These are phyloP conservation scores for Eucriotettix oculatus DNA, from an alignment of 2,888 invertebrate genomes.

Conservation along the genomic window DNA sequence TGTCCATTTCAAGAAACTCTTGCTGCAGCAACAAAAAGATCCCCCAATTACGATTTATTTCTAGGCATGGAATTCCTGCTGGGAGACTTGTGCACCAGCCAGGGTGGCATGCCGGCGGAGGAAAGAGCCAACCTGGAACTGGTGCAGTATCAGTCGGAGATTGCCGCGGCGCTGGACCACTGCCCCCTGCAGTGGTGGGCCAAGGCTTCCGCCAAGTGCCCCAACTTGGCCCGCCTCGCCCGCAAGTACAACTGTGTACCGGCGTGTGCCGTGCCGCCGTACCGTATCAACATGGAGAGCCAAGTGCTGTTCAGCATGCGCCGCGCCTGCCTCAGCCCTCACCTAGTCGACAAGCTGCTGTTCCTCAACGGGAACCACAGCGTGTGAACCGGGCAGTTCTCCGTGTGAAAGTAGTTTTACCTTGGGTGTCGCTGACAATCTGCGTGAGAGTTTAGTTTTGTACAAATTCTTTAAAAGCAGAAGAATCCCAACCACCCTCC, in stretches of 20 bases:
- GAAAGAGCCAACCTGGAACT: conserved; percentile 29
- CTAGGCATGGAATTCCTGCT: conserved; percentile 28
- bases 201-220: conserved; percentile 24
- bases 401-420: neutral
- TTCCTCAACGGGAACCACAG: conserved; percentile 24
- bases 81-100: conserved; percentile 23
- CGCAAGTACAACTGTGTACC: conserved; percentile 29
- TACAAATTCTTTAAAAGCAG: no score
- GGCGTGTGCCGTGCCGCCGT: conserved; percentile 26
- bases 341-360: conserved; percentile 24
- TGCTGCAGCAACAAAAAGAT: no score
- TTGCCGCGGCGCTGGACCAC: conserved; percentile 26
- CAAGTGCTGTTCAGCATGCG: conserved; percentile 24
- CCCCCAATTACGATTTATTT: conserved; percentile 1
- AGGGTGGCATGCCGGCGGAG: conserved; percentile 24
- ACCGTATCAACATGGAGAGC: conserved; percentile 24
- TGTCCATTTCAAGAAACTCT: no score
- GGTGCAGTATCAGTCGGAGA: conserved; percentile 29
- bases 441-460: no score
- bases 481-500: no score
- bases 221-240: conserved; percentile 25
- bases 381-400: neutral
- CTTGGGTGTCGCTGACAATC: no score
- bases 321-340: conserved; percentile 24
- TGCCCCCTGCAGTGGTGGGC: conserved; percentile 32